Conservation (phyloP, 2,797 vertebrate genomes). For the Etheostoma nigrum region DNA sequence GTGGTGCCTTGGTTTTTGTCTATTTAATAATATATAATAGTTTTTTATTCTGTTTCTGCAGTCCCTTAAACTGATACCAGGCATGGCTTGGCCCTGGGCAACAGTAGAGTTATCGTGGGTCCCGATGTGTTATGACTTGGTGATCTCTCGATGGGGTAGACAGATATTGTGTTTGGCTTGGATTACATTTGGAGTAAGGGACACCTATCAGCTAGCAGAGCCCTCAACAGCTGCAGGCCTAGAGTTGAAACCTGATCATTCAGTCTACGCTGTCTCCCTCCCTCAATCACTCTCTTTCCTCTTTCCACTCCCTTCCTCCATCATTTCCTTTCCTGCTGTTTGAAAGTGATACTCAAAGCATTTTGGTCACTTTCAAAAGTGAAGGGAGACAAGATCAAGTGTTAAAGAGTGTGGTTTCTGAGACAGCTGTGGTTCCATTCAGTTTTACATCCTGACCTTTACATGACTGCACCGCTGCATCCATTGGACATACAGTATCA, state of each 20-base stretch:
- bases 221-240: conserved; percentile 75
- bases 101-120: conserved; percentile 55
- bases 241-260: conserved; percentile 76
- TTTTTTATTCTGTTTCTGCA: neutral
- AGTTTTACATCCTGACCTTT: conserved; percentile 65
- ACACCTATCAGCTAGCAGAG: conserved; percentile 67
- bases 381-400: conserved; percentile 68
- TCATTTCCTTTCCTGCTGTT: conserved; percentile 76
- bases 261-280: conserved; percentile 56
- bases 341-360: conserved; percentile 78
- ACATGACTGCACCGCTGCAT: conserved; percentile 53
- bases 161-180: conserved; percentile 79
- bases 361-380: conserved; percentile 73
- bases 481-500: conserved; percentile 44
- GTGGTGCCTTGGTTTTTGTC: neutral
- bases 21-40: neutral
- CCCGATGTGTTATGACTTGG: conserved; percentile 74
- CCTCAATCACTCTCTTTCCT: conserved; percentile 53
- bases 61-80: neutral
- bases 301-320: conserved; percentile 52
- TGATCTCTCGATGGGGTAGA: conserved; percentile 66
- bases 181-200: conserved; percentile 74
- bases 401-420: conserved; percentile 56
- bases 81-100: neutral
- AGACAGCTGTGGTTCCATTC: conserved; percentile 74